Evolutionary conservation across 1,140 invertebrate species (phyloP), one percentile per base, ranked within the genome.

Genomic region (Apis laboriosa): DNA sequence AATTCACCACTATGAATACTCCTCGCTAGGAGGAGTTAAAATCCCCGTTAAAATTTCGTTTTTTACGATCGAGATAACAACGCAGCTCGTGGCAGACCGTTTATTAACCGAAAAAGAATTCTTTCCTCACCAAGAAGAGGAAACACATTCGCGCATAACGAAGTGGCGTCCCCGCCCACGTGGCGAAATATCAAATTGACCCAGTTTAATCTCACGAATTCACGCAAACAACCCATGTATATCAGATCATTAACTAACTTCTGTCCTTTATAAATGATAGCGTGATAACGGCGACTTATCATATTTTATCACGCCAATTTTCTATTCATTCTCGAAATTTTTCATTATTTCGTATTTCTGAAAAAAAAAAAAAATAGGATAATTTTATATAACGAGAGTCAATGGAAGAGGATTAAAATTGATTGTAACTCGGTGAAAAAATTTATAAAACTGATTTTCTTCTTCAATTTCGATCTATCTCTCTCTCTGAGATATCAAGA

Each of bases 161-260:
- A 74, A 80, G 71, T 63, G 60, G 34, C 28, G 53, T 64, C 19
- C 53, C 24, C 15, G 21, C n/a, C 53, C 58, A 28, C 51, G 13
- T 13, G 51, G 56, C 49, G 28, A 51, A 73, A 74, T 7, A 70
- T 24, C 61, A 51, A 80, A 80, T 80, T 74, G 78, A 80, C 78
- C 78, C 28, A 80, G 70, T 80, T 80, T 66, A 74, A 63, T 79
- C n/a, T 67, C 5, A 12, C 17, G 70, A 43, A 67, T 80, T 73
- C 71, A 17, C 24, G 15, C 70, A 12, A 61, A 15, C 28, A n/a
- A 17, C 28, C 55, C 24, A 55, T 51, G 24, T 64, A 60, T n/a
- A 60, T 43, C 34, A 43, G 34, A 43, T 43, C 34, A 43, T 43
- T 43, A 43, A 43, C 34, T 7, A 43, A 43, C 34, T 43, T 43